Base-by-base conservation (phyloP, 2,888 invertebrate genomes). In the Phyllotreta striolata region DNA sequence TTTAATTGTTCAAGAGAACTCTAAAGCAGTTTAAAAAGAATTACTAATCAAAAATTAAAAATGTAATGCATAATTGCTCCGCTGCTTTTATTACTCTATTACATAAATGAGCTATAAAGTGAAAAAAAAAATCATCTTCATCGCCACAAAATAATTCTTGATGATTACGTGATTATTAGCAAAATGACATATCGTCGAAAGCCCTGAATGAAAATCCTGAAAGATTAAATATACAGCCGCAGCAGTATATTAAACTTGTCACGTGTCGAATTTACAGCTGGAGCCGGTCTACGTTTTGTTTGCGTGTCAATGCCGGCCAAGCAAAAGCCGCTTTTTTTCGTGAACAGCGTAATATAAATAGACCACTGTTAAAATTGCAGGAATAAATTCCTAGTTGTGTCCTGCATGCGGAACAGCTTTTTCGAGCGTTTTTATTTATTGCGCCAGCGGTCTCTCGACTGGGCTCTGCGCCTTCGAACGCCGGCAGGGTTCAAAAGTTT, bases 341-440 rank as follows among this genome's bases (percentile, higher is more conserved):
- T 59, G 58, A 54, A 39, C 55, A 60, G 44, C 51, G 52, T 60
- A 56, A 38, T 59, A 64, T 64, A 64, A 64, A 60, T 64, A 65
- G 62, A 65, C 57, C 58, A 54, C 62, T 43, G 65, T 58, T 65
- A 49, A 62, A 65, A 58, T 65, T 62, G 58, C 57, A 62, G 58
- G 51, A 62, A 65, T 65, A 62, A 65, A 65, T 62, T 65, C 55
- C 54, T 58, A 49, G 6, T 43, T 49, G 65, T 62, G 65, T 62
- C 56, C 65, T 65, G 65, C 65, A 65, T 65, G 54, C 62, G 55
- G 40, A 65, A 65, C 61, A 58, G 57, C 55, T 58, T 55, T 65
- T 61, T 52, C 44, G 47, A 56, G 43, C 34, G 44, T 40, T 55
- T 64, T 64, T 64, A 64, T 64, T 65, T 58, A 65, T 65, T 46